Conservation (phyloP, 2,797 vertebrate genomes). For the Brotula barbata region DNA sequence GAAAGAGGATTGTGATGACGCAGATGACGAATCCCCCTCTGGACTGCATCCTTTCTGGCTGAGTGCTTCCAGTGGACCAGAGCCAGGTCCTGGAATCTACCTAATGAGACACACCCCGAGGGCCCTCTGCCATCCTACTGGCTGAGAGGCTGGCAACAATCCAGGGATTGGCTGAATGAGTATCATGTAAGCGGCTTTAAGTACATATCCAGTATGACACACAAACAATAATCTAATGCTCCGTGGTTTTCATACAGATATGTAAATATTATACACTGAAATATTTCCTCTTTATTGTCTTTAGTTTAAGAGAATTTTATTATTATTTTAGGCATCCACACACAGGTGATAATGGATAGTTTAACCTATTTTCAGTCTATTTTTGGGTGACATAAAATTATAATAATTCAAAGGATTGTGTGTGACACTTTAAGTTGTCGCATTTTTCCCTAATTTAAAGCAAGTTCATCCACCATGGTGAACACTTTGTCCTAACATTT, state of each 20-base stretch:
- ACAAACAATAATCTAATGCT: conserved; percentile 54
- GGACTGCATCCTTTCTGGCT: conserved; percentile 71
- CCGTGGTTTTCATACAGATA: conserved; percentile 37
- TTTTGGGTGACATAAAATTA: background rate
- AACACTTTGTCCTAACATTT: conserved; percentile 11
- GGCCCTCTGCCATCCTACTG: conserved; percentile 52
- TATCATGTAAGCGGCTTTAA: conserved; percentile 50
- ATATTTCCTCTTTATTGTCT: too few relatives aligned
- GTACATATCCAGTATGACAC: conserved; percentile 49
- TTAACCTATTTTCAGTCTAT: background rate
- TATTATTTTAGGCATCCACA: too few relatives aligned
- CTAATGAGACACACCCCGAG: conserved; percentile 77
- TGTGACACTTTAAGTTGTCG: background rate
- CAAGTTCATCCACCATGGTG: conserved; percentile 6
- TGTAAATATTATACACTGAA: conserved; percentile 1
- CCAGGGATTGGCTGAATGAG: conserved; percentile 46
- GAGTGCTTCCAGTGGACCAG: conserved; percentile 72
- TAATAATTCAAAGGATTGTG: too few relatives aligned
- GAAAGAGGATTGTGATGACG: conserved; percentile 33
- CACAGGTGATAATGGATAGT: background rate
- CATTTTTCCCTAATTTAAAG: background rate
- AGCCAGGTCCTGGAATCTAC: conserved; percentile 79
- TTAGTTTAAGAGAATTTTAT: too few relatives aligned
- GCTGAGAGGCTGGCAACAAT: conserved; percentile 29
- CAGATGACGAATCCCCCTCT: conserved; percentile 73